Base-by-base conservation (phyloP, 2,797 vertebrate genomes). In the Tolypeutes matacus region DNA sequence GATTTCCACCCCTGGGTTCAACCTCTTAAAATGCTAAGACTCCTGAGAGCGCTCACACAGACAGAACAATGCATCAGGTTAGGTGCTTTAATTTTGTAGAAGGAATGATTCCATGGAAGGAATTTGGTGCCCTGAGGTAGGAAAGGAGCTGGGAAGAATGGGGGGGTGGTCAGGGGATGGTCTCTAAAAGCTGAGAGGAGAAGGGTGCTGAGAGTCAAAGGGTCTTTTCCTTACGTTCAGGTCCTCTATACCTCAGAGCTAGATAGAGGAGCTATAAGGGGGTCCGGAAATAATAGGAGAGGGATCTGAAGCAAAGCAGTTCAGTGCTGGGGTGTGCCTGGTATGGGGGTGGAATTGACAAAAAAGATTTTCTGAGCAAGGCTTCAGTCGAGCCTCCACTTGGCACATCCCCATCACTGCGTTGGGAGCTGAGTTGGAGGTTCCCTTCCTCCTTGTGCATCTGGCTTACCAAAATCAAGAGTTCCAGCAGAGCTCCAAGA, bases 271-370 rank as follows among this genome's bases (percentile, higher is more conserved):
- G 15, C 60, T 46, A 11, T 13, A 27, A 23, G 9, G 39, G 42
- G 46, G 23, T 70, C 51, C 64, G 11, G 27, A 60, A 1, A 21
- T 58, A 9, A 36, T 1, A 42, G 14, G 31, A 0, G 13, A 86
- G 2, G 2, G 15, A 31, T 77, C 27, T 69, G 42, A 51, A 18
- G 15, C 11, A 31, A 12, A 25, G 15, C 4, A 29, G 4, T 18
- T 51, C 17, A 2, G 3, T 23, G 39, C 27, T 21, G 1, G 13
- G 13, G 14, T 0, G 0, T 34, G 25, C 10, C 2, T 46, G 39
- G 1, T 60, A 6, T 25, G 29, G 12, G 6, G 23, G 64, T 85
- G 39, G 51, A 31, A 10, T 21, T 36, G 23, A 12, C n/a, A 34
- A 62, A 21, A 70, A n/a, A 7, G 11, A 29, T 56, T 34, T 17